These are phyloP conservation scores for Cyclophora punctaria DNA, from an alignment of 2,888 invertebrate genomes.

Conservation along the genomic window DNA sequence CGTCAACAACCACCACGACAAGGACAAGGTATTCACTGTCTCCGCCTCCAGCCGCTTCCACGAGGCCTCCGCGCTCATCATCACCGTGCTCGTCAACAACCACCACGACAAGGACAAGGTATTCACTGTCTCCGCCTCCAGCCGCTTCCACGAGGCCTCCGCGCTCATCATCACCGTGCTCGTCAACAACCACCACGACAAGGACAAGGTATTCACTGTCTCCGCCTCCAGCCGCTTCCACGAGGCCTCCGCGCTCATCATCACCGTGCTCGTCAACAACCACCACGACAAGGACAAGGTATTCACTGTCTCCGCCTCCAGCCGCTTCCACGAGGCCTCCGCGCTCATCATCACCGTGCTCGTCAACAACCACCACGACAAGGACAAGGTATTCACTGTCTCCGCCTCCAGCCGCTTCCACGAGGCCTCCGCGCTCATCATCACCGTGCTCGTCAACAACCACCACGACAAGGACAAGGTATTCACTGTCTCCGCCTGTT, in stretches of 20 bases:
- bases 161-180: slow-evolving; percentile 93
- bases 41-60: slow-evolving; percentile 79
- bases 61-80: slow-evolving; percentile 88
- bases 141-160: slow-evolving; percentile 84
- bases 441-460: slow-evolving; percentile 94
- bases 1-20: slow-evolving; percentile 91
- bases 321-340: slow-evolving; percentile 84
- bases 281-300: slow-evolving; percentile 82
- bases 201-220: slow-evolving; percentile 76
- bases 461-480: slow-evolving; percentile 82
- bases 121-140: no score
- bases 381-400: slow-evolving; percentile 76
- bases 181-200: slow-evolving; percentile 91
- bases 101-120: slow-evolving; percentile 82
- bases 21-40: slow-evolving; percentile 76
- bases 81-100: slow-evolving; percentile 94
- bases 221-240: slow-evolving; percentile 79
- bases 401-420: slow-evolving; percentile 79
- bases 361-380: slow-evolving; percentile 91
- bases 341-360: slow-evolving; percentile 93
- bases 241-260: slow-evolving; percentile 88
- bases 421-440: slow-evolving; percentile 88
- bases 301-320: no score
- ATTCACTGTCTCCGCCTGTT: no score
- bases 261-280: slow-evolving; percentile 94